Base-by-base conservation (phyloP, 2,888 invertebrate genomes). In the Girardia tigrina region DNA sequence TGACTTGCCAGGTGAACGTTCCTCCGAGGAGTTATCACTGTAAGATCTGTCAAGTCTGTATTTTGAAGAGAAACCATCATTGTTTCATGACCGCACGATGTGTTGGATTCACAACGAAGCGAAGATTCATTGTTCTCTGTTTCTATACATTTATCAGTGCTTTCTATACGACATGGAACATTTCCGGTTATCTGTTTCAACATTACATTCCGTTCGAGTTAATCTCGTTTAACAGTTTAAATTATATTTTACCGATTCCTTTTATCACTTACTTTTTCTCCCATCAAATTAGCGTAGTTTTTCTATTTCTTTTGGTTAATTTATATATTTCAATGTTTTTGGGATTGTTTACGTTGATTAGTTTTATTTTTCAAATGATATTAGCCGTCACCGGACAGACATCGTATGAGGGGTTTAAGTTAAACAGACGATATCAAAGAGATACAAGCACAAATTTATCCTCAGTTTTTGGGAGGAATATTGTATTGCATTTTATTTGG, bases 31-130 rank as follows among this genome's bases (percentile, higher is more conserved):
- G 6, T 29, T n/a, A 2, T 29, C 71, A 71, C 71, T 71, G 71
- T n/a, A 71, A 71, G 4, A 28, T 71, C n/a, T 71, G 71, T n/a
- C 28, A 71, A 71, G 71, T 71, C 4, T 71, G 71, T n/a, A 71
- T 71, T 71, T 28, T 71, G 1, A 27, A n/a, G 27, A n/a, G 8
- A n/a, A 29, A 71, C n/a, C 71, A 71, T 71, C 71, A 71, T 29
- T 71, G 71, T 71, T 71, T 26, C 20, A n/a, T 71, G 2, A 71
- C 71, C 26, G 71, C 16, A 12, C 14, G 71, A 27, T 71, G 71
- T 71, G 71, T 71, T 14, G 71, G 71, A 71, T 71, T 12, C 20
- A 28, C 28, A 2, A 28, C 71, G 28, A 27, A 71, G 20, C 71
- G 71, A 27, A 71, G 71, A 29, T 71, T 71, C 29, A 71, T 71